A percentile compares a stretch with the other conserved stretches of the same genome.
Conservation (phyloP, 53 echinoderm and acorn worm species). For the Hippasteria phrygiana region DNA sequence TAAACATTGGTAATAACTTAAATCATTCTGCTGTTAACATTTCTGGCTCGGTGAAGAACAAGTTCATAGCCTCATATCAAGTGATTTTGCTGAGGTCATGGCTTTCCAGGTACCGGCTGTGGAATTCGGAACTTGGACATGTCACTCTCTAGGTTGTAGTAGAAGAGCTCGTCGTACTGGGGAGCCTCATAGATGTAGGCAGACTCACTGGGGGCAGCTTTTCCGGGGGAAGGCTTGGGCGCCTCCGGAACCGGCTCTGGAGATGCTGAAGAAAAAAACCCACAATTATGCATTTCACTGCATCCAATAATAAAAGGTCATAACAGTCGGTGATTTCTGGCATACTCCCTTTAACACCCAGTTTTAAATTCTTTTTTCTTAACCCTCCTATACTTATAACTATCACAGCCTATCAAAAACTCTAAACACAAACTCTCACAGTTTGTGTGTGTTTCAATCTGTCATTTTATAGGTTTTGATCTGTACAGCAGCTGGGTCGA, state of each 20-base stretch:
- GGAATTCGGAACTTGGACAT: conserved; percentile 82
- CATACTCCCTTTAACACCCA: neutral
- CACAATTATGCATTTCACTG: neutral
- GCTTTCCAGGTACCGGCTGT: conserved; percentile 75
- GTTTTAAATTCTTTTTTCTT: no score
- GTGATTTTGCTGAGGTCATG: neutral
- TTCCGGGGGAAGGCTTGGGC: neutral
- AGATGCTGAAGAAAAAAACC: neutral
- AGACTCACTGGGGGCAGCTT: neutral
- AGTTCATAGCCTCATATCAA: neutral
- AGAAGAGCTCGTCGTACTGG: conserved; percentile 72
- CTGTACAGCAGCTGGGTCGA: no score
- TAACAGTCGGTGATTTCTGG: no score
- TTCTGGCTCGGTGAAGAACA: neutral
- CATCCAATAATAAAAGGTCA: neutral
- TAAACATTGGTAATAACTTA: neutral
- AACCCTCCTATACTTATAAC: no score
- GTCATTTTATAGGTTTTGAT: no score
- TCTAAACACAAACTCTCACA: no score
- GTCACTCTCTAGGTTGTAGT: conserved; percentile 77
- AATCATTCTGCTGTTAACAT: no score
- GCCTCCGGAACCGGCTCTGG: neutral
- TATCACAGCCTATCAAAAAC: no score
- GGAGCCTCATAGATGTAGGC: conserved; percentile 61
- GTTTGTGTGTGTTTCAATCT: no score